Evolutionary conservation across 2,888 invertebrate species (phyloP).

Genomic region (Podabrus alpinus): DNA sequence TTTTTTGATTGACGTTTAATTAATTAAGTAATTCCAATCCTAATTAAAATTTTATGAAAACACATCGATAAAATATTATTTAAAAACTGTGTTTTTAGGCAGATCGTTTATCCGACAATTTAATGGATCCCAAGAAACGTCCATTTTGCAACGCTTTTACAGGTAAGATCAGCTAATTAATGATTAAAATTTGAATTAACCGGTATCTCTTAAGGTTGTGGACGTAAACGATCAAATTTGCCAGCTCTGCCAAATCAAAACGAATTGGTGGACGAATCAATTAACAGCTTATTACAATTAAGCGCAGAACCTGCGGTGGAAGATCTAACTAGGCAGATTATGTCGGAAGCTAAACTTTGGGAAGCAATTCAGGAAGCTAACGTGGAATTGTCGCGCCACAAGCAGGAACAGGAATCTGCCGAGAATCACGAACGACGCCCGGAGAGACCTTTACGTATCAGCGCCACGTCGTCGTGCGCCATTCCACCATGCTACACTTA

Average conservation of each 20-base stretch:
- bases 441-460: constrained; percentile 41
- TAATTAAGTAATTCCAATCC: background rate
- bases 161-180: constrained; percentile 59
- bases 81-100: constrained; percentile 23
- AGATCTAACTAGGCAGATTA: constrained; percentile 76
- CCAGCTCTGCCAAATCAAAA: constrained; percentile 54
- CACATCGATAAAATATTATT: background rate
- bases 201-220: constrained; percentile 64
- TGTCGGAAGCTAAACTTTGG: constrained; percentile 78
- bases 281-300: constrained; percentile 68
- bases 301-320: constrained; percentile 73
- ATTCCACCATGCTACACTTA: constrained; percentile 48
- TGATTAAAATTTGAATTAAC: constrained; percentile 12
- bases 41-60: background rate
- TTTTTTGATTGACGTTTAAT: background rate
- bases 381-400: constrained; percentile 68
- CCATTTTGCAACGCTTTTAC: constrained; percentile 91
- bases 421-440: constrained; percentile 51
- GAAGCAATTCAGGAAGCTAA: constrained; percentile 81
- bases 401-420: constrained; percentile 57
- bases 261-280: constrained; percentile 64
- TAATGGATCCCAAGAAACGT: constrained; percentile 68
- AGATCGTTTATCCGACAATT: constrained; percentile 37
- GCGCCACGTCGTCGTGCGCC: constrained; percentile 51
- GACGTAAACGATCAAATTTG: constrained; percentile 66